Conservation (phyloP, 2,888 invertebrate genomes). For the Amblyteles armatorius region DNA sequence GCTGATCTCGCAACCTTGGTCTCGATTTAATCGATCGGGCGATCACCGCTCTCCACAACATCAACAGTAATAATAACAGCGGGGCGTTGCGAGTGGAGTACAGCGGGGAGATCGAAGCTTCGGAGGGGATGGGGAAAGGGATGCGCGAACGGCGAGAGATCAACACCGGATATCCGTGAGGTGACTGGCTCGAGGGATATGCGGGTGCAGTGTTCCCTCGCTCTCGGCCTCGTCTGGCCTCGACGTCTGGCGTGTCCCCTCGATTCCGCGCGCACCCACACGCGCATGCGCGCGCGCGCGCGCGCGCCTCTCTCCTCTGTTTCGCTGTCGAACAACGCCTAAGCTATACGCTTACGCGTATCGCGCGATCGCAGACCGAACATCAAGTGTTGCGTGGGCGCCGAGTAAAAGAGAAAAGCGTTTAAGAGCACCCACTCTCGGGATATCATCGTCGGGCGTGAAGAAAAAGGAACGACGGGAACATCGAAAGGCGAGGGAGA, state of each 20-base stretch:
- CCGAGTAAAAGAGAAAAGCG: conserved; percentile 6
- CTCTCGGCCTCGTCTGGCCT: conserved; percentile 44
- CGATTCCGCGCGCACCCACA: conserved; percentile 4
- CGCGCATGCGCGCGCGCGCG: conserved; percentile 57
- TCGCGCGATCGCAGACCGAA: background rate
- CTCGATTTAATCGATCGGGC: background rate
- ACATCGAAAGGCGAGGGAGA: background rate
- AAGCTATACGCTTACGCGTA: conserved; percentile 8
- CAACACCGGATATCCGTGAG: conserved; percentile 82
- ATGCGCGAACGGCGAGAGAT: conserved; percentile 66
- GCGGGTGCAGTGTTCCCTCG: conserved; percentile 77
- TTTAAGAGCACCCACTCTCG: background rate
- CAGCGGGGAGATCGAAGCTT: conserved; percentile 20
- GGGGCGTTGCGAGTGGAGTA: conserved; percentile 11
- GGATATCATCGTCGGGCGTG: background rate
- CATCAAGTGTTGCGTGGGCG: background rate
- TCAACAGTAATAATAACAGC: background rate
- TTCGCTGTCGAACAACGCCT: conserved; percentile 9
- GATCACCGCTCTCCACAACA: background rate
- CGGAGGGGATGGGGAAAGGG: conserved; percentile 53
- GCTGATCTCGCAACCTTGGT: conserved; percentile 1
- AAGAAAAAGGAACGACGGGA: background rate
- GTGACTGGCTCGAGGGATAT: conserved; percentile 77
- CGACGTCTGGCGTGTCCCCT: conserved; percentile 49
- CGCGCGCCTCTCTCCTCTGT: conserved; percentile 21